Evolutionary conservation across 2,797 vertebrate genomes (phyloP).

Genomic region (Coilia nasus): DNA sequence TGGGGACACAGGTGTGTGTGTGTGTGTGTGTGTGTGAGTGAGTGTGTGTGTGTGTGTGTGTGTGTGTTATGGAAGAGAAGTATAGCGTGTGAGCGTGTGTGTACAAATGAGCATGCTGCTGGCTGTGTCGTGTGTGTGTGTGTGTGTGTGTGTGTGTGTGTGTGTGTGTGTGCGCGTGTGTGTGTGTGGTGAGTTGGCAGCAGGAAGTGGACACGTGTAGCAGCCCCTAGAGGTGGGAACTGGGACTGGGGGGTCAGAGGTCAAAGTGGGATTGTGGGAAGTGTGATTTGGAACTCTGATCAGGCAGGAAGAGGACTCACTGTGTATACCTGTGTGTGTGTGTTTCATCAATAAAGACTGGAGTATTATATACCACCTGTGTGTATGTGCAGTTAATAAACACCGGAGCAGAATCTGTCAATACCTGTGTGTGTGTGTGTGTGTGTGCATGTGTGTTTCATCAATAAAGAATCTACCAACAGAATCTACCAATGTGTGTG

Average conservation of each 20-base stretch:
- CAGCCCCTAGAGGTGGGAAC: background rate
- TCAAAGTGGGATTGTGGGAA: background rate
- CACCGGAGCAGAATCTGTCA: too few species aligned
- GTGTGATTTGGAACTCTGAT: background rate
- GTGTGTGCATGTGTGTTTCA: too few species aligned
- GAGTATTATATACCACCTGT: background rate
- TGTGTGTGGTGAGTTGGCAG: background rate
- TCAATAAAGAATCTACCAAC: too few species aligned
- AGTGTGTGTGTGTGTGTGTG: background rate
- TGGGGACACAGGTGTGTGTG: background rate
- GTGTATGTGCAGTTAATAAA: background rate
- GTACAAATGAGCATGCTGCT: too few species aligned
- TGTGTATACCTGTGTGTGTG: background rate
- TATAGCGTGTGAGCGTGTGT: background rate
- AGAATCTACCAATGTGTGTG: too few species aligned
- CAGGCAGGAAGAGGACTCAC: background rate
- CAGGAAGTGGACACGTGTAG: background rate
- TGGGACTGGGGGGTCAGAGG: background rate
- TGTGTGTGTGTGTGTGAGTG: background rate
- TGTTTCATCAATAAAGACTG: conserved; percentile 11
- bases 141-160: background rate
- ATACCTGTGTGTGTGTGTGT: too few species aligned
- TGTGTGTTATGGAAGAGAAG: too few species aligned
- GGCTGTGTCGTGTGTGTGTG: background rate
- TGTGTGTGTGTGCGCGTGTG: conserved; percentile 4